These are phyloP conservation scores for Drosophila sproati DNA, from an alignment of 1,140 invertebrate genomes.

Conservation along the genomic window DNA sequence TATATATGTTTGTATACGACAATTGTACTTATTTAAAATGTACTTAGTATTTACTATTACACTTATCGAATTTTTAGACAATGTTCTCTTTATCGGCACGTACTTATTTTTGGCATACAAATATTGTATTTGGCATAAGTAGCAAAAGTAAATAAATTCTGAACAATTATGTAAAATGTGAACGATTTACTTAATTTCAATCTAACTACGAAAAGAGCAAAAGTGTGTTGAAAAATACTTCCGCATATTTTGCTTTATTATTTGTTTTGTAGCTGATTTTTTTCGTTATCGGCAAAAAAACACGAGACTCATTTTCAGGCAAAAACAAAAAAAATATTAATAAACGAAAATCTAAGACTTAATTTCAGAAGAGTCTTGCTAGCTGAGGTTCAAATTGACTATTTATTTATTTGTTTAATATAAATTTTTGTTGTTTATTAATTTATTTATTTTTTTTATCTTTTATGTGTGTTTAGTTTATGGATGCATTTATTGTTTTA, in stretches of 20 bases:
- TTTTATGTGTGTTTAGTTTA: too few relatives aligned
- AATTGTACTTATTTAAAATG: constrained; percentile 28
- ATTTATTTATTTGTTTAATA: too few relatives aligned
- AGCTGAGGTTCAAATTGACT: too few relatives aligned
- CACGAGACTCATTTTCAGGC: constrained; percentile 26
- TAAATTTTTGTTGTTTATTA: too few relatives aligned
- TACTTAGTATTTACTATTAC: background rate
- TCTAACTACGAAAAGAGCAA: background rate
- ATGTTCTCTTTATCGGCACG: constrained; percentile 29
- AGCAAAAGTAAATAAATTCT: constrained; percentile 36
- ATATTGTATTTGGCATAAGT: constrained; percentile 17
- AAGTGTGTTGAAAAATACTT: background rate
- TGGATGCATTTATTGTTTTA: too few relatives aligned
- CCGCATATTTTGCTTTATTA: background rate
- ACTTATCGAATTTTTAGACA: constrained; percentile 35
- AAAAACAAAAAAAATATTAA: background rate
- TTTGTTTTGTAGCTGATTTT: background rate
- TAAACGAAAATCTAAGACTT: too few relatives aligned
- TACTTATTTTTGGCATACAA: constrained; percentile 16
- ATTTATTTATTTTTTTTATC: too few relatives aligned
- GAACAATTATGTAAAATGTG: background rate
- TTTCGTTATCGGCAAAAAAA: background rate
- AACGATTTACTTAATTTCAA: background rate
- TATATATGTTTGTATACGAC: constrained; percentile 1
- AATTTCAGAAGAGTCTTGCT: too few relatives aligned